Conservation (phyloP, 2,797 vertebrate species). For the Diceros bicornis region DNA sequence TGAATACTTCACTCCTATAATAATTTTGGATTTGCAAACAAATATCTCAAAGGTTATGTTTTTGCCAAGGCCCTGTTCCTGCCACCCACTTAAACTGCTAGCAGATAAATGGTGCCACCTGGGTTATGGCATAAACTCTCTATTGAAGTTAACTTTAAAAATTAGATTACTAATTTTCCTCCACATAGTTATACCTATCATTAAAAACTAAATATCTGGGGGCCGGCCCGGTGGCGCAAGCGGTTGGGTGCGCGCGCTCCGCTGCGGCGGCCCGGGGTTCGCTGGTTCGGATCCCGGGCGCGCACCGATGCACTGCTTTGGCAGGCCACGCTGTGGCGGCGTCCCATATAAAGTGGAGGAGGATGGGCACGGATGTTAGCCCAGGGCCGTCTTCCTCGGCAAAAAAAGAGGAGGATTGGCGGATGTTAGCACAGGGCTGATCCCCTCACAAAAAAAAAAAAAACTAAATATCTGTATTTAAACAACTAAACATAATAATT, state of each 20-base stretch:
- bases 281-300: no score
- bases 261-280: no score
- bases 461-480: neutral
- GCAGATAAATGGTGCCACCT: neutral
- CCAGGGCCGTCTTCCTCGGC: no score
- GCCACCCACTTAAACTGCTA: neutral
- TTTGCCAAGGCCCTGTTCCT: neutral
- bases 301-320: no score
- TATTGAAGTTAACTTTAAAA: conserved; percentile 13
- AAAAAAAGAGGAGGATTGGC: no score
- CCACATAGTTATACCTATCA: neutral
- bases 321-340: no score
- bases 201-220: neutral
- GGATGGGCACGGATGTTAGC: no score
- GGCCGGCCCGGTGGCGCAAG: no score
- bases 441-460: no score
- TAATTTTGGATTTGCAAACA: neutral
- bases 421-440: no score
- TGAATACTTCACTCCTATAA: neutral
- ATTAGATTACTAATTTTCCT: neutral
- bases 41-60: neutral
- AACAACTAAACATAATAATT: neutral
- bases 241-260: no score
- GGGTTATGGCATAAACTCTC: neutral
- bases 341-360: no score